Percentiles rank a stretch among this genome's conserved stretches.
Evolutionary conservation across 2,888 invertebrate species (phyloP).

Genomic region (Lepidonotus clava): DNA sequence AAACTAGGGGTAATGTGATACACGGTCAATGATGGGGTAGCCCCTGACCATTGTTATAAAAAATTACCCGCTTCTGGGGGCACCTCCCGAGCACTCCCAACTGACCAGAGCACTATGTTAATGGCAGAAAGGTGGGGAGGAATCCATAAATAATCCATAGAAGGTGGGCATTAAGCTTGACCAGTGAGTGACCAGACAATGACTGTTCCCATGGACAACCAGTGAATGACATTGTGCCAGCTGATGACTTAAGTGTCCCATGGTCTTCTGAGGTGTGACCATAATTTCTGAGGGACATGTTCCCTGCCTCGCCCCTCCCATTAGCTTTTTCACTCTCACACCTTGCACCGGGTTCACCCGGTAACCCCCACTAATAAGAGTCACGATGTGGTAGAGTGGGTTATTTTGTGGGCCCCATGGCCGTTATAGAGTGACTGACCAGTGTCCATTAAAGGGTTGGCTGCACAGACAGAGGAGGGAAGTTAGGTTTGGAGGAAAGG

Average conservation of each 20-base stretch:
- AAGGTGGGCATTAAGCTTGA: neutral
- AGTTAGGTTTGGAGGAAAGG: too few species aligned
- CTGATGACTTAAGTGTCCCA: neutral
- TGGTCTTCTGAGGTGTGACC: neutral
- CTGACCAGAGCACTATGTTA: slow-evolving; percentile 15
- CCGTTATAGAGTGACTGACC: too few species aligned
- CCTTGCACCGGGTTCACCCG: too few species aligned
- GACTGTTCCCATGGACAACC: neutral
- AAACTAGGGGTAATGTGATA: slow-evolving; percentile 8
- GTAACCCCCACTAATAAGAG: neutral
- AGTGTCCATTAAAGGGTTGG: too few species aligned
- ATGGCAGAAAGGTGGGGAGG: too few species aligned
- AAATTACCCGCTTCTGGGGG: neutral
- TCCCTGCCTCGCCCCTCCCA: neutral
- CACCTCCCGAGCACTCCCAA: neutral
- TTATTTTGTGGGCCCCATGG: too few species aligned
- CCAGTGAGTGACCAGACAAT: neutral
- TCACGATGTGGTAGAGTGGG: too few species aligned
- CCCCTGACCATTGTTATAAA: neutral
- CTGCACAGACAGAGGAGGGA: too few species aligned
- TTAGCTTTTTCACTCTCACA: neutral
- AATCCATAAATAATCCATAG: neutral
- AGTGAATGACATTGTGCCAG: neutral
- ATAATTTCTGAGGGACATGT: neutral
- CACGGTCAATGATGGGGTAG: neutral